Conservation (phyloP, 2,113 vertebrate species). For the Rafetus swinhoei region DNA sequence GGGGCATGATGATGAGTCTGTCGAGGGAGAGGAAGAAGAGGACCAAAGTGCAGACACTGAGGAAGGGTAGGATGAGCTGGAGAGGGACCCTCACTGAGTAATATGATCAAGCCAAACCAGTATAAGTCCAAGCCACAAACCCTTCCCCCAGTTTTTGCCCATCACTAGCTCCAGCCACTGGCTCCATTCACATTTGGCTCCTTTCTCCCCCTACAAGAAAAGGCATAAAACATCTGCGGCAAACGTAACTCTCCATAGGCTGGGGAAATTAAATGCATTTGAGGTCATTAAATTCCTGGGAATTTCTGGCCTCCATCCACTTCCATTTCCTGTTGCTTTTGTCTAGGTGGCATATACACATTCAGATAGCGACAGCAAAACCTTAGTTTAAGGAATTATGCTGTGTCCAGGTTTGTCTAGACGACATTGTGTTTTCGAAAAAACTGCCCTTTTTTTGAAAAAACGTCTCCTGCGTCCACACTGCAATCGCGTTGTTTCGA, state of each 20-base stretch:
- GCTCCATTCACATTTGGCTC: not conserved
- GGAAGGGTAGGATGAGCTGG: not conserved
- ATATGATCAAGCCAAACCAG: not conserved
- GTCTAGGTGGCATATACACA: not conserved
- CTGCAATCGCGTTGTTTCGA: no score
- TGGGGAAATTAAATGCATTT: not conserved
- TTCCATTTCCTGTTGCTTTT: not conserved
- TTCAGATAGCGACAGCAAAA: no score
- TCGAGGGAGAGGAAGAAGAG: constrained; percentile 64
- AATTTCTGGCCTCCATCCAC: not conserved
- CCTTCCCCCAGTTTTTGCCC: not conserved
- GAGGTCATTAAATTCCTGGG: not conserved
- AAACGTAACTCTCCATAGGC: not conserved
- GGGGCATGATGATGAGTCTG: constrained; percentile 31
- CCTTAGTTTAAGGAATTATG: not conserved
- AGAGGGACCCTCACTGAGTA: not conserved
- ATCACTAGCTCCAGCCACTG: not conserved
- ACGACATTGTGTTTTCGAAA: no score
- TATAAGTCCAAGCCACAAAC: not conserved
- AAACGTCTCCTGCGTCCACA: no score
- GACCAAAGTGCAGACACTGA: not conserved
- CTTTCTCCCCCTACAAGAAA: not conserved
- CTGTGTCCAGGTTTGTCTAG: no score
- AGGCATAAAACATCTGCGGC: not conserved
- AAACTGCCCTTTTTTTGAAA: no score